These are phyloP conservation scores for Sesamia inferens DNA, from an alignment of 2,888 invertebrate genomes.

Conservation along the genomic window DNA sequence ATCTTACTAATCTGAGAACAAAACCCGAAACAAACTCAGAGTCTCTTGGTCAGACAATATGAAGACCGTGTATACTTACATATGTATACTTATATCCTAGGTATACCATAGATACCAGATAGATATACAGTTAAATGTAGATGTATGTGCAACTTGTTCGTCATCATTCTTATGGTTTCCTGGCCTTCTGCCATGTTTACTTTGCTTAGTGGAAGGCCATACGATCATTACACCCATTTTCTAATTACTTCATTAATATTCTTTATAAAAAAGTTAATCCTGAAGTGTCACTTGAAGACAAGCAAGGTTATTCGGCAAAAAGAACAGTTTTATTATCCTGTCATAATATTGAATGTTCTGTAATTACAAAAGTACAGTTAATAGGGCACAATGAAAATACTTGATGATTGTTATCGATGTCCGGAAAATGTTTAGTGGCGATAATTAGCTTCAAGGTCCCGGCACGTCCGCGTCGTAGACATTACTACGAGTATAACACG, in stretches of 20 bases:
- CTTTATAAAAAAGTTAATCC: constrained; percentile 3
- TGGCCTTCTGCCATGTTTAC: constrained; percentile 46
- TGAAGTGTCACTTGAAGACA: constrained; percentile 4
- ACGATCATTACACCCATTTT: constrained; percentile 34
- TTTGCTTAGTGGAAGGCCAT: constrained; percentile 38
- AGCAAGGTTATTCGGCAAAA: constrained; percentile 24
- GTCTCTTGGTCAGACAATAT: no score
- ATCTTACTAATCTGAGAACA: no score
- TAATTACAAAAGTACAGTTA: constrained; percentile 27
- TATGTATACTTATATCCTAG: no score
- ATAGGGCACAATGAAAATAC: constrained; percentile 41
- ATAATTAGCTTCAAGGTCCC: constrained; percentile 58
- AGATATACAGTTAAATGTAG: constrained; percentile 4
- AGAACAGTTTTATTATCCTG: constrained; percentile 22
- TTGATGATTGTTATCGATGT: constrained; percentile 44
- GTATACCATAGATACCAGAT: no score
- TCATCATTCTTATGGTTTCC: constrained; percentile 19
- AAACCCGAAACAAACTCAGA: no score
- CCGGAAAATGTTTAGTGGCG: constrained; percentile 41
- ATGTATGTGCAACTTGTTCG: constrained; percentile 19
- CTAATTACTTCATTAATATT: constrained; percentile 26
- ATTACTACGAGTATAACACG: constrained; percentile 34
- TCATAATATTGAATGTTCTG: constrained; percentile 11
- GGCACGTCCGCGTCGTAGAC: constrained; percentile 25
- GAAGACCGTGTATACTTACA: no score